Base-by-base conservation (phyloP, 2,888 invertebrate species). In the Corythucha ciliata region DNA sequence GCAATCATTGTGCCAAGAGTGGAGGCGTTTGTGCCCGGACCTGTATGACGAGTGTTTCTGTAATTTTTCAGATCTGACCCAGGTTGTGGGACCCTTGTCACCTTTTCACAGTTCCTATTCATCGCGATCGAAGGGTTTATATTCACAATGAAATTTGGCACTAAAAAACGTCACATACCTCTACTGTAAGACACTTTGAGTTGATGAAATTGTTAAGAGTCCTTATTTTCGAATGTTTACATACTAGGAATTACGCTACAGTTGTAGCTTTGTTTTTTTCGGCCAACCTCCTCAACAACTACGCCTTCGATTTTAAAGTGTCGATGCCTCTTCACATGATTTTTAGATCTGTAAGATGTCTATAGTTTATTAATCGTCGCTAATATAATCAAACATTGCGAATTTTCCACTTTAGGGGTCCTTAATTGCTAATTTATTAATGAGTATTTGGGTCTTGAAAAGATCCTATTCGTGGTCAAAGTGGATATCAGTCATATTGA, bases 261-360 rank as follows among this genome's bases (percentile, higher is more conserved):
- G 72, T 96, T 52, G 94, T 96, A 0, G 71, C 78, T 10, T 82
- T 94, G 71, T 97, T 96, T 70, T 96, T 94, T 70, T 72, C 88
- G 0, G 81, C 86, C n/a, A 96, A 90, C 68, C 86, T 93, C 1
- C 82, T 86, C 56, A 91, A 91, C 65, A 98, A 97, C 68, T 90
- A 90, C 73, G 94, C 94, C 0, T 88, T 97, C 64, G 83, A 86
- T 67, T 97, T 92, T 65, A 91, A 96, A 67, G 93, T 98, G 63
- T 83, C 97, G 0, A 94, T 98, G 82, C 96, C 97, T 1, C 71
- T 98, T 40, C 97, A 97, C 67, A 94, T 97, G 86, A 97, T 98
- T 67, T 98, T 98, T 69, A 77, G 96, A 73, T 84, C 96, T 51
- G 87, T 87, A 71, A 75, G 79, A 71, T n/a, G 44, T 53, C n/a